Conservation (phyloP, 2,888 invertebrate species). For the Pterostichus madidus region DNA sequence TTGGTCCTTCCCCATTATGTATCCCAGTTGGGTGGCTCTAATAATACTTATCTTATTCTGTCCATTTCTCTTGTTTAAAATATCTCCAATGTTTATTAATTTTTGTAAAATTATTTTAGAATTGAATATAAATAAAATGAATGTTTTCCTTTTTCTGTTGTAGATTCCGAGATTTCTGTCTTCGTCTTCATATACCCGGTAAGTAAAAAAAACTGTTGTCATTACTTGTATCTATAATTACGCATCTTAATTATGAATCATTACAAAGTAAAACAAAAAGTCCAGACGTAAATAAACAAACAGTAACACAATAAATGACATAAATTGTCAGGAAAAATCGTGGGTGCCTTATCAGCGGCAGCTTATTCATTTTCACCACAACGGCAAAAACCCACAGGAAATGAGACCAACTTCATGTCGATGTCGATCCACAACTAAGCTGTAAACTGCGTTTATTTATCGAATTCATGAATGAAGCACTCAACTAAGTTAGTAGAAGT, state of each 20-base stretch:
- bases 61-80: no score
- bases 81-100: no score
- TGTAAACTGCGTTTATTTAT: slow-evolving; percentile 14
- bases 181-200: slow-evolving; percentile 5
- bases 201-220: not conserved
- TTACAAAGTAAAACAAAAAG: slow-evolving; percentile 6
- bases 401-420: not conserved
- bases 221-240: not conserved
- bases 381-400: slow-evolving; percentile 49
- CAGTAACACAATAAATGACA: slow-evolving; percentile 8
- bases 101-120: no score
- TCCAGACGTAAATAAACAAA: slow-evolving; percentile 38
- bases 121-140: no score
- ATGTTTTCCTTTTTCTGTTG: not conserved
- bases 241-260: slow-evolving; percentile 36
- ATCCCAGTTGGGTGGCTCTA: no score
- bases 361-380: slow-evolving; percentile 41
- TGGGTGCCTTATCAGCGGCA: slow-evolving; percentile 43
- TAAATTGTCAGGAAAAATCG: slow-evolving; percentile 13
- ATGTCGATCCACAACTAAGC: not conserved
- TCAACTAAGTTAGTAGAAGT: slow-evolving; percentile 4
- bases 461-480: slow-evolving; percentile 39
- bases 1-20: no score
- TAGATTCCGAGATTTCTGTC: not conserved
- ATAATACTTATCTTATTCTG: no score